phyloP scores from a whole-genome alignment of 2,888 invertebrate genomes.

The Hypselothyrea guttata region DNA sequence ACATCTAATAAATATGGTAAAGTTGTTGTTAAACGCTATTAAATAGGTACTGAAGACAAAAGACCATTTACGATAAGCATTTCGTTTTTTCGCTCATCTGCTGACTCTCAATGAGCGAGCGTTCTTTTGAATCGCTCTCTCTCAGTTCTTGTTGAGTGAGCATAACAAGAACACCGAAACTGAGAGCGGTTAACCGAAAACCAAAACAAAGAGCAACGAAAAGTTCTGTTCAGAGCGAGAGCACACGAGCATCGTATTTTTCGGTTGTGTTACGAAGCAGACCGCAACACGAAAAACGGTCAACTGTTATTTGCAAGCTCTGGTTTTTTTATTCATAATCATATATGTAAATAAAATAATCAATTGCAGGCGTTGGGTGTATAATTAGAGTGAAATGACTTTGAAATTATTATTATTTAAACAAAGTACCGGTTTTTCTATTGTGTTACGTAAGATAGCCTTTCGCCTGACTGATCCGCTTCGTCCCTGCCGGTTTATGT shows the following conservation, averaged over 20 bases:
- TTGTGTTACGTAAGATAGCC: too few relatives aligned
- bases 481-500: too few relatives aligned
- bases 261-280: too few relatives aligned
- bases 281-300: background rate
- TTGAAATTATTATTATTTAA: too few relatives aligned
- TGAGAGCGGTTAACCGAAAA: background rate
- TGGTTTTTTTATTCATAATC: too few relatives aligned
- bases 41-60: background rate
- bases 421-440: too few relatives aligned
- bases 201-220: slow-evolving; percentile 1
- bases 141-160: slow-evolving; percentile 4
- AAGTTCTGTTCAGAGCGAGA: background rate
- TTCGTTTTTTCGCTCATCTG: slow-evolving; percentile 3
- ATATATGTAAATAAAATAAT: too few relatives aligned
- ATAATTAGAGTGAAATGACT: too few relatives aligned
- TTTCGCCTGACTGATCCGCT: too few relatives aligned
- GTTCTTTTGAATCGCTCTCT: slow-evolving; percentile 1
- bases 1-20: slow-evolving; percentile 1
- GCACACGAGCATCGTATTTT: background rate
- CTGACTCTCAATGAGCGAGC: slow-evolving; percentile 2
- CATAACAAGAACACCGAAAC: slow-evolving; percentile 1
- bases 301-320: too few relatives aligned
- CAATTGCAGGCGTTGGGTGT: too few relatives aligned
- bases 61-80: slow-evolving; percentile 1
- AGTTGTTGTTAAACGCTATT: background rate